Evolutionary conservation across 1,140 invertebrate species (phyloP).

Genomic region (Phymastichus coffea): DNA sequence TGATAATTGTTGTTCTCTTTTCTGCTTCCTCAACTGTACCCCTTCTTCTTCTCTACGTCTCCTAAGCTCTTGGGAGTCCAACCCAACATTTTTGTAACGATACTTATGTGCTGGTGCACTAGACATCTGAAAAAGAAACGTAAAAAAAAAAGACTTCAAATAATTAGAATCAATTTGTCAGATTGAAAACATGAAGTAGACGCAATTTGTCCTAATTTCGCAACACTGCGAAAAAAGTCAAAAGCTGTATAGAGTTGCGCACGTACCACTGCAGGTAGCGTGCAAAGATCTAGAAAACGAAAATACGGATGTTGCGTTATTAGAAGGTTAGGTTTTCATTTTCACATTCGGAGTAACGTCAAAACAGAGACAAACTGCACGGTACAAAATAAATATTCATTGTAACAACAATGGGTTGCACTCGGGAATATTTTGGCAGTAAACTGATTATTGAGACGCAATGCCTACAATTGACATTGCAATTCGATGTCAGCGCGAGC

Average conservation of each 20-base stretch:
- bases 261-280: background rate
- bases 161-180: background rate
- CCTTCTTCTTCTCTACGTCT: constrained; percentile 94
- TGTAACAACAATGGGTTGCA: too few species aligned
- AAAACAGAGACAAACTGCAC: background rate
- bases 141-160: constrained; percentile 12
- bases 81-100: constrained; percentile 91
- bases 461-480: background rate
- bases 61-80: constrained; percentile 90
- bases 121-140: constrained; percentile 73
- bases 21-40: constrained; percentile 92
- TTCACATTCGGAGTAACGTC: background rate
- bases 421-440: too few species aligned
- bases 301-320: background rate
- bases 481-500: background rate
- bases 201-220: background rate
- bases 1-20: constrained; percentile 88
- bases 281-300: background rate
- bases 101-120: constrained; percentile 76
- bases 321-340: constrained; percentile 10
- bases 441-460: too few species aligned
- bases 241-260: background rate
- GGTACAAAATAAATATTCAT: background rate
- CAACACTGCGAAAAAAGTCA: background rate
- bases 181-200: background rate